These are phyloP conservation scores for Agonum fuliginosum DNA, from an alignment of 2,888 invertebrate species.

Conservation along the genomic window DNA sequence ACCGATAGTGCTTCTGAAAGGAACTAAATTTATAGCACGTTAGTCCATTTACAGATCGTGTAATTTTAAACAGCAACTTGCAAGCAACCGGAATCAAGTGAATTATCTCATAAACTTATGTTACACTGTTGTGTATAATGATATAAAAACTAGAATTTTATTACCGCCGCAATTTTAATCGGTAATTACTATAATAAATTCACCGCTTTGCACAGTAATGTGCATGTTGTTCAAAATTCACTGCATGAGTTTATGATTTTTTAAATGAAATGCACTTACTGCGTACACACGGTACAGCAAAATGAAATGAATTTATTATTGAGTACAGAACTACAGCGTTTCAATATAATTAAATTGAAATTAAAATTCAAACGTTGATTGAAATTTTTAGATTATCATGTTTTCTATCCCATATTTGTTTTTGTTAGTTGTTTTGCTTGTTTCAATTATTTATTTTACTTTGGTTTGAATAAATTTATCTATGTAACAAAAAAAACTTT, in stretches of 20 bases:
- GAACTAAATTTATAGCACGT: constrained; percentile 8
- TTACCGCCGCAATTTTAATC: constrained; percentile 26
- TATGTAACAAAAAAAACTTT: too few species aligned
- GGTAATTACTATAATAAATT: constrained; percentile 31
- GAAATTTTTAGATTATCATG: constrained; percentile 32
- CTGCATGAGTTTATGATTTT: constrained; percentile 17
- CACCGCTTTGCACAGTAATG: constrained; percentile 4
- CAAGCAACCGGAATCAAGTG: constrained; percentile 17
- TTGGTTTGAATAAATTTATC: too few species aligned
- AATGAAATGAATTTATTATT: constrained; percentile 33
- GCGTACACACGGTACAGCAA: constrained; percentile 7
- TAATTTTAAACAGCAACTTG: constrained; percentile 14
- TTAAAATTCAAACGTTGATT: constrained; percentile 21
- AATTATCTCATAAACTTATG: constrained; percentile 15
- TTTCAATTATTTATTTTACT: too few species aligned
- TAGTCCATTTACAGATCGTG: constrained; percentile 17
- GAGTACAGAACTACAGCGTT: background rate
- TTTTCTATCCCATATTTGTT: too few species aligned
- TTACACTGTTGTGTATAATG: constrained; percentile 7
- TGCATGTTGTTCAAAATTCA: constrained; percentile 4
- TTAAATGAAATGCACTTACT: constrained; percentile 31
- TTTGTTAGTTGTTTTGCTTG: too few species aligned
- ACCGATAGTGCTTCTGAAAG: constrained; percentile 10
- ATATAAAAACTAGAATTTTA: constrained; percentile 2
- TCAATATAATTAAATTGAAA: constrained; percentile 23